phyloP scores from a whole-genome alignment of 2,797 vertebrate species.

The Poecilia velifera region DNA sequence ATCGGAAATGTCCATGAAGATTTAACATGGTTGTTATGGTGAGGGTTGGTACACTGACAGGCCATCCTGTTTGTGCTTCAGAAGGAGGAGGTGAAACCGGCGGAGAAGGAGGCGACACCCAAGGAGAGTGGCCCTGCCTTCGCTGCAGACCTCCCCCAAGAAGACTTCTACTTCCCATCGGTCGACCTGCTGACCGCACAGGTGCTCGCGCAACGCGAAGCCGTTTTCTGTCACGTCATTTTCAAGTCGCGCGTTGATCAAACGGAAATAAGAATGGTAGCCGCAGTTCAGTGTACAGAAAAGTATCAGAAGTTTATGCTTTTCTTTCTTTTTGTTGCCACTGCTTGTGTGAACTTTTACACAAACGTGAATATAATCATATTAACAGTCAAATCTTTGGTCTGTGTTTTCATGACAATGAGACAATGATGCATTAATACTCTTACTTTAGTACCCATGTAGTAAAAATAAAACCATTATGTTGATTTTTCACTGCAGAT shows the following conservation, averaged over 20 bases:
- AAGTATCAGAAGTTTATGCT: neutral
- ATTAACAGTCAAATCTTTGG: neutral
- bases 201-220: conserved; percentile 72
- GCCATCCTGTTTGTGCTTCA: conserved; percentile 49
- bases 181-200: conserved; percentile 96
- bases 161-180: conserved; percentile 92
- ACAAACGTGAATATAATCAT: neutral
- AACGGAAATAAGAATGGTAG: neutral
- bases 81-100: conserved; percentile 69
- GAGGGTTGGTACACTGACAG: neutral
- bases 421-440: neutral
- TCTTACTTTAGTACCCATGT: neutral
- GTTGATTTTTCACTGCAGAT: neutral
- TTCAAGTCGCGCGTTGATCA: neutral
- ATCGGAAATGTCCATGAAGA: neutral
- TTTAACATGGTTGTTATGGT: neutral
- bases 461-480: neutral
- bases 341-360: neutral
- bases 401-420: neutral
- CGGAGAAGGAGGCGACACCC: conserved; percentile 46
- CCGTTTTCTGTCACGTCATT: neutral
- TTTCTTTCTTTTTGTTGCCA: neutral
- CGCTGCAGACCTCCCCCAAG: conserved; percentile 77
- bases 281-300: no score
- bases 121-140: conserved; percentile 66